Evolutionary conservation across 1,140 invertebrate genomes (phyloP).

Genomic region (Lethocerus indicus): DNA sequence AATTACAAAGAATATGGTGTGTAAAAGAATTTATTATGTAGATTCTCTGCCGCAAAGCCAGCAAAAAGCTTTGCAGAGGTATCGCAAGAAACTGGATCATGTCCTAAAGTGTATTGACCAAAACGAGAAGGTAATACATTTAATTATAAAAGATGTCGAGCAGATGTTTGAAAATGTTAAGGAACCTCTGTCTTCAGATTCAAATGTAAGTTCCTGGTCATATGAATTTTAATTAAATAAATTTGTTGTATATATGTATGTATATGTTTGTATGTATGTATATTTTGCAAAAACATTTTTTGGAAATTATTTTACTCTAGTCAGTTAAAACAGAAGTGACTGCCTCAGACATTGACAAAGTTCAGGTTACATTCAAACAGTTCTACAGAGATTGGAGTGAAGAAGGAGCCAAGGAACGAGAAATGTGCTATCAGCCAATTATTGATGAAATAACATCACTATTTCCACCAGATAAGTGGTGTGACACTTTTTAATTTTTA

Average conservation of each 20-base stretch:
- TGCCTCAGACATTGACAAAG: slow-evolving; percentile 55
- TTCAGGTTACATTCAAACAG: slow-evolving; percentile 86
- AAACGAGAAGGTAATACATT: slow-evolving; percentile 67
- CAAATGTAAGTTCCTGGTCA: slow-evolving; percentile 6
- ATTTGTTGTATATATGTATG: slow-evolving; percentile 2
- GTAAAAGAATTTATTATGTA: slow-evolving; percentile 21
- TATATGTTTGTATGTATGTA: background rate
- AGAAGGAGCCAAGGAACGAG: slow-evolving; percentile 63
- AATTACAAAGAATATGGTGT: background rate
- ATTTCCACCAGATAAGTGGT: slow-evolving; percentile 40
- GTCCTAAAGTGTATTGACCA: slow-evolving; percentile 64
- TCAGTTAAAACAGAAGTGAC: slow-evolving; percentile 20
- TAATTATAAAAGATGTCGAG: slow-evolving; percentile 65
- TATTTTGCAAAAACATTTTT: slow-evolving; percentile 9
- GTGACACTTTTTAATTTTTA: too few species aligned
- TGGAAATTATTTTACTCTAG: too few species aligned
- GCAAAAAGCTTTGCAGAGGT: slow-evolving; percentile 54
- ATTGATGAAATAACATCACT: slow-evolving; percentile 60
- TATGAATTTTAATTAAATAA: slow-evolving; percentile 21
- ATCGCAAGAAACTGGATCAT: slow-evolving; percentile 52
- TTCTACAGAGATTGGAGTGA: slow-evolving; percentile 90
- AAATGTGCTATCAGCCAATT: slow-evolving; percentile 80
- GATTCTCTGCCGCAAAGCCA: slow-evolving; percentile 54
- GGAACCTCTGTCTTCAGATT: background rate
- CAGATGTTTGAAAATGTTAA: slow-evolving; percentile 68